Conservation (phyloP, 2,797 vertebrate species). For the Austrolebias charrua region DNA sequence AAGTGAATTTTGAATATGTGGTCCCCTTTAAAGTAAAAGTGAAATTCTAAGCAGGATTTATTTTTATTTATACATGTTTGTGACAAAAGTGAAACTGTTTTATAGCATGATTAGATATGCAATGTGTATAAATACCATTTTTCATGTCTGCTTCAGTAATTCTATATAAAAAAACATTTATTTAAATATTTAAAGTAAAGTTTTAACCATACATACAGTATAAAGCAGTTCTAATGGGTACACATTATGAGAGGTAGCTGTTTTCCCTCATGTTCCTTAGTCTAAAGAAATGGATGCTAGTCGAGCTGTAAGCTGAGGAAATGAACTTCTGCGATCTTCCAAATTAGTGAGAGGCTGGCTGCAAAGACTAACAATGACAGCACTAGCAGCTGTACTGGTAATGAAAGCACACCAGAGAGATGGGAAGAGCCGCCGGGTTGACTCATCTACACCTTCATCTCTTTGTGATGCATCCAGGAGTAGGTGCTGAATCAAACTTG, state of each 20-base stretch:
- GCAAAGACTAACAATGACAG: constrained; percentile 14
- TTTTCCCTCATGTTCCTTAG: not conserved
- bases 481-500: constrained; percentile 18
- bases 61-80: too few species aligned
- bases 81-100: too few species aligned
- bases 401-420: constrained; percentile 34
- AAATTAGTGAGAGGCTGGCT: constrained; percentile 42
- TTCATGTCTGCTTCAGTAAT: too few species aligned
- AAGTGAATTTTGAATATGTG: too few species aligned
- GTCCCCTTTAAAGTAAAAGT: too few species aligned
- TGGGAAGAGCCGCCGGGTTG: constrained; percentile 24
- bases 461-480: constrained; percentile 21
- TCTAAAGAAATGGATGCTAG: not conserved
- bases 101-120: too few species aligned
- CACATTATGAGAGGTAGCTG: not conserved
- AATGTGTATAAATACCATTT: too few species aligned
- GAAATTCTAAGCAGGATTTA: too few species aligned
- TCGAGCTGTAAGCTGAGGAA: constrained; percentile 13
- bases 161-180: too few species aligned
- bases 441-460: constrained; percentile 48
- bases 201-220: not conserved
- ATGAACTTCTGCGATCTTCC: constrained; percentile 31
- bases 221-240: not conserved
- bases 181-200: not conserved
- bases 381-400: constrained; percentile 31